Conservation (phyloP, 2,797 vertebrate species). For the Gallinago solitaria region DNA sequence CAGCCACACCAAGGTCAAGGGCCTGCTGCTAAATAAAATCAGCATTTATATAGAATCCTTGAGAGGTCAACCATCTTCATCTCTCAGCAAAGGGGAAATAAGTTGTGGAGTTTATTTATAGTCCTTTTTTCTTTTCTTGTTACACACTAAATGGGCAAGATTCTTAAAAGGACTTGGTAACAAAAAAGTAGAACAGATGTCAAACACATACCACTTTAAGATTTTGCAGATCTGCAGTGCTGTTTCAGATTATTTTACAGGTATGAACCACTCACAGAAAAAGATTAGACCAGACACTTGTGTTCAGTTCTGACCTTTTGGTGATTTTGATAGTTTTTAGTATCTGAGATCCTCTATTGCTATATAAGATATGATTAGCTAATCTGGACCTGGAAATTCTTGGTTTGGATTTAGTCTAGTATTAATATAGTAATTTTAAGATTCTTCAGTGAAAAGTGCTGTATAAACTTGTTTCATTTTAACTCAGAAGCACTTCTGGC, state of each 20-base stretch:
- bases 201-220: not conserved
- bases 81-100: constrained; percentile 59
- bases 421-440: not conserved
- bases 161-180: constrained; percentile 42
- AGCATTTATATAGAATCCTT: constrained; percentile 53
- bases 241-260: not conserved
- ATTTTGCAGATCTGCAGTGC: not conserved
- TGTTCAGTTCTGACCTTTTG: not conserved
- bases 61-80: constrained; percentile 49
- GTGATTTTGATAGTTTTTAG: not conserved
- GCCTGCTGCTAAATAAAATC: constrained; percentile 58
- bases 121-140: not conserved
- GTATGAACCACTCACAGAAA: not conserved
- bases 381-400: not conserved
- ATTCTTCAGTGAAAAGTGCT: not conserved
- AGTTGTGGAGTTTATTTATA: constrained; percentile 48
- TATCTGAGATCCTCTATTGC: not conserved
- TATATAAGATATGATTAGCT: not conserved
- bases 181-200: constrained; percentile 40
- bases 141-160: constrained; percentile 24
- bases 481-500: not conserved
- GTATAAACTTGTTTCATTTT: not conserved
- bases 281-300: not conserved
- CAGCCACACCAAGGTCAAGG: constrained; percentile 43
- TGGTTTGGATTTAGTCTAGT: not conserved